phyloP scores from a whole-genome alignment of 92 coral and sea anemone genomes.

The Parazoanthus atlanticus region DNA sequence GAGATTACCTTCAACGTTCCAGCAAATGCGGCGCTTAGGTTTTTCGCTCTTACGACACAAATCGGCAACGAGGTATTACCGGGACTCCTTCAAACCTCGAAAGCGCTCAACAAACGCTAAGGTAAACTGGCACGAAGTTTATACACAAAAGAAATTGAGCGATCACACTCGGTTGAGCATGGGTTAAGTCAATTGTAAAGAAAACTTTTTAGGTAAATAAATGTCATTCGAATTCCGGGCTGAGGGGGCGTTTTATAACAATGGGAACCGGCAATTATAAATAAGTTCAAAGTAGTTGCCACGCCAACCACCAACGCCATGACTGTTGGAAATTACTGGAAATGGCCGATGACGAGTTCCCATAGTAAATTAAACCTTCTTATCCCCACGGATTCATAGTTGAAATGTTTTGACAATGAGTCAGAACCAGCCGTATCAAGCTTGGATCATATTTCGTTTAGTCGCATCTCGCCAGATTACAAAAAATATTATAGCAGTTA shows the following conservation, averaged over 20 bases:
- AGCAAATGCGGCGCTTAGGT: not conserved
- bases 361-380: not conserved
- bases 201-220: not conserved
- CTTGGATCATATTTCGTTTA: not conserved
- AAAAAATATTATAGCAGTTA: too few species aligned
- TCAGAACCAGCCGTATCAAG: not conserved
- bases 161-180: not conserved
- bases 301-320: not conserved
- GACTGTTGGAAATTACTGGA: not conserved
- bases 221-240: slow-evolving; percentile 9
- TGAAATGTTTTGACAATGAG: slow-evolving; percentile 1
- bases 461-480: not conserved
- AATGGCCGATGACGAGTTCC: not conserved
- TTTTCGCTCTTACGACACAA: not conserved
- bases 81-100: not conserved
- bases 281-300: not conserved
- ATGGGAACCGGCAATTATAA: not conserved
- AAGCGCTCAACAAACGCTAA: not conserved
- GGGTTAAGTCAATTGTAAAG: not conserved
- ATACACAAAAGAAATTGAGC: not conserved
- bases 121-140: not conserved
- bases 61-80: not conserved
- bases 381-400: not conserved
- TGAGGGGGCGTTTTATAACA: slow-evolving; percentile 11
- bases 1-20: not conserved